A percentile compares a stretch with the other conserved stretches of the same genome.
Conservation (phyloP, 1,140 invertebrate genomes). For the Bombus sibiricus region DNA sequence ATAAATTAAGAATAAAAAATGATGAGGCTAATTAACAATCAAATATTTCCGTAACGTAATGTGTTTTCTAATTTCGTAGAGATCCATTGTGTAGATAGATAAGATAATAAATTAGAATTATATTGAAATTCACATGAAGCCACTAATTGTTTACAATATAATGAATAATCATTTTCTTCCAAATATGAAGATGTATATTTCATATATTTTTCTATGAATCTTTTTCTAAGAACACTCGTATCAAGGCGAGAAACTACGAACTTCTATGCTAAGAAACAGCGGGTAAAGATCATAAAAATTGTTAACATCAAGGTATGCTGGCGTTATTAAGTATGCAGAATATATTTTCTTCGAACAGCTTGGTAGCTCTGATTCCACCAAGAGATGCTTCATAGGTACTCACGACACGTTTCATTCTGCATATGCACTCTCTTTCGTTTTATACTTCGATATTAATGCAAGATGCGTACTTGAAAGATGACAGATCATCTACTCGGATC, state of each 20-base stretch:
- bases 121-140: background rate
- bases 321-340: background rate
- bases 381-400: background rate
- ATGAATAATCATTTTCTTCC: background rate
- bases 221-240: no score
- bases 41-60: background rate
- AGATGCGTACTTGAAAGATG: constrained; percentile 20
- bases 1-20: background rate
- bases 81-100: no score
- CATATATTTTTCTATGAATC: no score
- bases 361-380: background rate
- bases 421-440: constrained; percentile 30
- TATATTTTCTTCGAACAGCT: background rate
- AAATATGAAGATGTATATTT: background rate
- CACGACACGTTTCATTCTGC: constrained; percentile 21
- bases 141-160: background rate
- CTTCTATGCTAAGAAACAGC: background rate
- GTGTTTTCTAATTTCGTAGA: no score
- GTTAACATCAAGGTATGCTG: no score
- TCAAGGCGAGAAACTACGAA: no score
- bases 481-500: background rate
- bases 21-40: background rate
- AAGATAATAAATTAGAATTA: background rate
- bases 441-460: background rate
- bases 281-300: background rate